Evolutionary conservation across 1,140 invertebrate genomes (phyloP).

Genomic region (Conus betulinus): DNA sequence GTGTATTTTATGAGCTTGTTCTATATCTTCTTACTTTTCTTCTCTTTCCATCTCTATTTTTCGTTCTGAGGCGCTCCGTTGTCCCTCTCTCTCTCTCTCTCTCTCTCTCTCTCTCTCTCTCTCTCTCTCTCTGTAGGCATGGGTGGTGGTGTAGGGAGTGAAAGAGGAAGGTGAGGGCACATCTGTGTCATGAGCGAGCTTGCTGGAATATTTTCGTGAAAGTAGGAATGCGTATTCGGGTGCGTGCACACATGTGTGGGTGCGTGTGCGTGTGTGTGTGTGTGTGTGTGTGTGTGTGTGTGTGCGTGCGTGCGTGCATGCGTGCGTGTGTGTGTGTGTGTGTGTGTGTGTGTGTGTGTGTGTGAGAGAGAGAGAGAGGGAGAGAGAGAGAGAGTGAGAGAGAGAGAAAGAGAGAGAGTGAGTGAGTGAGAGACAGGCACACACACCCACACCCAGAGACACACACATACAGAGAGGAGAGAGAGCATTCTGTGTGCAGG

Average conservation of each 20-base stretch:
- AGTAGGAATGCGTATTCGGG: neutral
- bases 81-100: neutral
- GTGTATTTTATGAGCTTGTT: no score
- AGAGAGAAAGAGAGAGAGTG: neutral
- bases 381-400: neutral
- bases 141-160: neutral
- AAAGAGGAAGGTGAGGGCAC: neutral
- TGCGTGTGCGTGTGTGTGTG: neutral
- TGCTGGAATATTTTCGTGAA: neutral
- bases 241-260: neutral
- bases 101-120: neutral
- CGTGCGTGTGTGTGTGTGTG: slow-evolving; percentile 19
- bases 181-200: neutral
- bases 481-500: neutral
- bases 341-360: slow-evolving; percentile 13
- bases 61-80: no score
- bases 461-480: neutral
- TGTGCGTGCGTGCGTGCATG: slow-evolving; percentile 11
- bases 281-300: slow-evolving; percentile 21
- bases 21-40: no score
- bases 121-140: neutral
- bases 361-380: neutral
- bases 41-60: no score
- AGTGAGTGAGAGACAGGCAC: neutral
- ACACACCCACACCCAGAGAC: neutral